Percentiles rank a stretch among this genome's conserved stretches.
Evolutionary conservation across 30 jellyfish, hydroid and myxozoan species (phyloP).

Genomic region (Phacellophora camtschatica): DNA sequence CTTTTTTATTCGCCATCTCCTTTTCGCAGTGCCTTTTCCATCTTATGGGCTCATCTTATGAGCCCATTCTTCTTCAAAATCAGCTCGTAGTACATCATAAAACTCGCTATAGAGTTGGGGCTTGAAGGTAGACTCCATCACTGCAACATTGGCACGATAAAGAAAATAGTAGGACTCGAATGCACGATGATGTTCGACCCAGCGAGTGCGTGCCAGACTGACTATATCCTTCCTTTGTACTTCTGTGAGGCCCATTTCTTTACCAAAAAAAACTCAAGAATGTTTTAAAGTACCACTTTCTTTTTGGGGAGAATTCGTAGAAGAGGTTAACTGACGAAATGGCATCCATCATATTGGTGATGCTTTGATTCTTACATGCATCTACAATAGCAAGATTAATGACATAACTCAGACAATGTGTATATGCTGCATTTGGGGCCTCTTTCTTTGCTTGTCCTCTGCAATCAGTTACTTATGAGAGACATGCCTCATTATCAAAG

Average conservation of each 20-base stretch:
- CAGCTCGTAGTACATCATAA: slow-evolving; percentile 11
- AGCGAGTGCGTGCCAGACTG: slow-evolving; percentile 41
- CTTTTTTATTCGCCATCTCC: slow-evolving; percentile 33
- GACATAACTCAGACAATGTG: slow-evolving; percentile 49
- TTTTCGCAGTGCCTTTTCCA: slow-evolving; percentile 28
- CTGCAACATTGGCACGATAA: slow-evolving; percentile 15
- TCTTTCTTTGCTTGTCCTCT: slow-evolving; percentile 46
- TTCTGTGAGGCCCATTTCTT: slow-evolving; percentile 29
- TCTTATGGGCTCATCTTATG: too few relatives aligned
- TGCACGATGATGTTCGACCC: slow-evolving; percentile 52
- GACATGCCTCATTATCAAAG: too few relatives aligned
- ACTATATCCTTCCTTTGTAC: slow-evolving; percentile 17
- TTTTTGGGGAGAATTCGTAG: slow-evolving; percentile 28
- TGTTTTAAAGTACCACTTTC: slow-evolving; percentile 36
- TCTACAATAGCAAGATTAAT: slow-evolving; percentile 30
- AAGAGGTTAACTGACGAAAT: slow-evolving; percentile 24
- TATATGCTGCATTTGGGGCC: slow-evolving; percentile 43
- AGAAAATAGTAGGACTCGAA: slow-evolving; percentile 7
- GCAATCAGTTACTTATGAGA: too few relatives aligned
- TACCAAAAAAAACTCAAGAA: slow-evolving; percentile 7
- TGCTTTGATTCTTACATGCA: slow-evolving; percentile 37
- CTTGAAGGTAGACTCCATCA: slow-evolving; percentile 37
- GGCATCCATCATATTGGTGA: slow-evolving; percentile 12
- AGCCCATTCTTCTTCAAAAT: slow-evolving; percentile 25
- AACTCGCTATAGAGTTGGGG: slow-evolving; percentile 33